phyloP scores from a whole-genome alignment of 2,113 vertebrate genomes.

The Oncorhynchus masou region DNA sequence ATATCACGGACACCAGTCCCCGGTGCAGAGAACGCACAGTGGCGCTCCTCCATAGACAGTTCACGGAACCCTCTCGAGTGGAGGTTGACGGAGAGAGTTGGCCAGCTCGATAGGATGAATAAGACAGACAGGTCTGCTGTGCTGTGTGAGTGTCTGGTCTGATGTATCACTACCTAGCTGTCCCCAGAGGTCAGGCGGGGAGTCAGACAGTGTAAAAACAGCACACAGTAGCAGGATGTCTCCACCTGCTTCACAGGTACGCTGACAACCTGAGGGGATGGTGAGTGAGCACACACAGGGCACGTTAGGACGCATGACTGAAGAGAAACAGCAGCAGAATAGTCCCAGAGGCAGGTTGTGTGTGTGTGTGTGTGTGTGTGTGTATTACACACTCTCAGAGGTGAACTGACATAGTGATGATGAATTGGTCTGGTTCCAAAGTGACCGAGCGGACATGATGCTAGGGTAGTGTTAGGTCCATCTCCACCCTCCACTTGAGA shows the following conservation, averaged over 20 bases:
- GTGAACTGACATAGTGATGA: conserved; percentile 57
- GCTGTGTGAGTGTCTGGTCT: background rate
- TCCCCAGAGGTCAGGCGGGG: conserved; percentile 58
- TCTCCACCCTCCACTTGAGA: conserved; percentile 17
- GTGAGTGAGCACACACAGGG: too few species aligned
- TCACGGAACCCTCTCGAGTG: too few species aligned
- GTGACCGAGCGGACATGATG: background rate
- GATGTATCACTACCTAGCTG: conserved; percentile 48
- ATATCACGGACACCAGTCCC: too few species aligned
- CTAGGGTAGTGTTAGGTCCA: background rate
- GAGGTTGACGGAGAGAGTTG: conserved; percentile 34
- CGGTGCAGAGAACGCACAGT: too few species aligned
- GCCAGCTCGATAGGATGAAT: background rate
- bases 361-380: conserved; percentile 31
- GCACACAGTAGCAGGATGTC: conserved; percentile 43
- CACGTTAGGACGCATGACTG: conserved; percentile 42
- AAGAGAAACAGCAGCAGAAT: conserved; percentile 48
- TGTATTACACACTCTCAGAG: conserved; percentile 40
- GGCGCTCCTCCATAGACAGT: too few species aligned
- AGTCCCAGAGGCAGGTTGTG: background rate
- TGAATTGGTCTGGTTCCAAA: conserved; percentile 45
- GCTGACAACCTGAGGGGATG: too few species aligned
- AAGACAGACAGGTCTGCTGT: conserved; percentile 7
- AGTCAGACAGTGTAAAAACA: conserved; percentile 56
- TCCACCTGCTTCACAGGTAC: conserved; percentile 27